A percentile compares a stretch with the other conserved stretches of the same genome.
phyloP scores from a whole-genome alignment of 2,888 invertebrate species.

The Drosophila monieri region DNA sequence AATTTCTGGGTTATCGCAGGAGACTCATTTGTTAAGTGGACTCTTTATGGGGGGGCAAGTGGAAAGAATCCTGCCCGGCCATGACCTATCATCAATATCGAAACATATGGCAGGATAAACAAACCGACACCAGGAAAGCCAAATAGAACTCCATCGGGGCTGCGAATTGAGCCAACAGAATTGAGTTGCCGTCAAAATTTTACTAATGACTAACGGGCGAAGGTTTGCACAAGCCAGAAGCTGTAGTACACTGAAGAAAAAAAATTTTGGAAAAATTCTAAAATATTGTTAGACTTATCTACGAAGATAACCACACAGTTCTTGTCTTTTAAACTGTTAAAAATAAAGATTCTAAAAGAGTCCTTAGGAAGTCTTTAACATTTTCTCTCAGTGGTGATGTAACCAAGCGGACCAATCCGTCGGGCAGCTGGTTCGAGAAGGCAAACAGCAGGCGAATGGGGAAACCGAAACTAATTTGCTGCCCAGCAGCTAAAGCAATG shows the following conservation, averaged over 20 bases:
- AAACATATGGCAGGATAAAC: conserved; percentile 33
- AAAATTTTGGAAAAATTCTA: background rate
- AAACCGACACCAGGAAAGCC: conserved; percentile 38
- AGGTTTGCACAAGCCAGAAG: conserved; percentile 33
- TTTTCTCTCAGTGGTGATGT: conserved; percentile 5
- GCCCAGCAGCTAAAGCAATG: conserved; percentile 19
- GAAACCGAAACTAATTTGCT: conserved; percentile 46
- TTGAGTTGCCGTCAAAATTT: conserved; percentile 64
- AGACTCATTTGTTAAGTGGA: conserved; percentile 25
- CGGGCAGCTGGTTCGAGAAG: conserved; percentile 38
- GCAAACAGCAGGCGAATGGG: conserved; percentile 53
- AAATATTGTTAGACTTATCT: background rate
- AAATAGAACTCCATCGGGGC: conserved; percentile 33
- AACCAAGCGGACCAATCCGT: conserved; percentile 24
- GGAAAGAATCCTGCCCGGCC: background rate
- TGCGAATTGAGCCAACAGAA: conserved; percentile 13
- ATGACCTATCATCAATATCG: conserved; percentile 30
- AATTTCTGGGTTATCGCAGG: conserved; percentile 13
- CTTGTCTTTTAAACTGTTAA: background rate
- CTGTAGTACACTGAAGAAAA: conserved; percentile 4
- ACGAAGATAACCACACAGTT: background rate
- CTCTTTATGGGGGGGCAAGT: conserved; percentile 9
- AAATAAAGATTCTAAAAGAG: background rate
- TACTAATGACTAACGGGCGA: conserved; percentile 64
- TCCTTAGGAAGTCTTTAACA: background rate